Evolutionary conservation across 2,888 invertebrate species (phyloP).

Genomic region (Altica lythri): DNA sequence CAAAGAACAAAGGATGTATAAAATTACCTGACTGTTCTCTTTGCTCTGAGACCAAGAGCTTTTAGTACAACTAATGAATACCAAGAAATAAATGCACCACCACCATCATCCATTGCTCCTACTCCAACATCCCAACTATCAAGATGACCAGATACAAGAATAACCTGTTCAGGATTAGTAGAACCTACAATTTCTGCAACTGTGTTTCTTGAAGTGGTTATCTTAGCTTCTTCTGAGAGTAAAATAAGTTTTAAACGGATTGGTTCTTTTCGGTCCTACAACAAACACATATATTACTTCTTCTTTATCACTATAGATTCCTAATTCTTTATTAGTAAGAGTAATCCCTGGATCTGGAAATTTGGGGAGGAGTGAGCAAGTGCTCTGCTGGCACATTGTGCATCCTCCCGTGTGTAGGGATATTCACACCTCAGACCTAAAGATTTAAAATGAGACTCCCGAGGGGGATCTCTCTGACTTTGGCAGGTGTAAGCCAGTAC

Average conservation of each 20-base stretch:
- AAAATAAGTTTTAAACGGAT: constrained; percentile 67
- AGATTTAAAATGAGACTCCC: no score
- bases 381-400: no score
- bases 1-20: no score
- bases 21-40: constrained; percentile 71
- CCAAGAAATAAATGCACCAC: constrained; percentile 81
- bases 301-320: no score
- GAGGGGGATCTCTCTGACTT: no score
- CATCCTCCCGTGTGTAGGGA: no score
- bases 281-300: no score
- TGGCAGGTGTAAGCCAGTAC: no score
- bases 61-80: constrained; percentile 71
- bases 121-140: constrained; percentile 89
- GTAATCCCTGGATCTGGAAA: no score
- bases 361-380: no score
- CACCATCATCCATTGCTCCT: constrained; percentile 88
- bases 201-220: constrained; percentile 70
- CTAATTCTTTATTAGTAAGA: no score
- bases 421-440: no score
- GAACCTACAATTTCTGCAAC: constrained; percentile 70
- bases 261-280: constrained; percentile 48
- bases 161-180: constrained; percentile 60
- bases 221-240: constrained; percentile 64
- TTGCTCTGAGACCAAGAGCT: constrained; percentile 67
- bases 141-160: constrained; percentile 80